Percentiles rank a stretch among this genome's conserved stretches.
Conservation (phyloP, 1,140 invertebrate species). For the Aphaenogaster ashmeadi region DNA sequence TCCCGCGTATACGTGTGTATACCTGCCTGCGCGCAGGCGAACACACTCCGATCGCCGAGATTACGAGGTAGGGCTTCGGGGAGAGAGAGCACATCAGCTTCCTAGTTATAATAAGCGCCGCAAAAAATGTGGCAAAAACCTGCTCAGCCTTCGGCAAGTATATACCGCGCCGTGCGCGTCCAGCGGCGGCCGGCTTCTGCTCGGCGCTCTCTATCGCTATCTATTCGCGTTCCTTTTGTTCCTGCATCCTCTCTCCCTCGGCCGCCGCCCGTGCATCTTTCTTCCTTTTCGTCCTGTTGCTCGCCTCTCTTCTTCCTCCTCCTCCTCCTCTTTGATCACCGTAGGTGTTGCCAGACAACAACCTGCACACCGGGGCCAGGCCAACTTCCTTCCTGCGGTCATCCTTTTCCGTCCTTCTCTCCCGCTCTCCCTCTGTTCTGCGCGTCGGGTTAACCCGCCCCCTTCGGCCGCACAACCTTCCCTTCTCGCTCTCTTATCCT, state of each 20-base stretch:
- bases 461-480: slow-evolving; percentile 40
- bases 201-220: slow-evolving; percentile 70
- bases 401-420: slow-evolving; percentile 57
- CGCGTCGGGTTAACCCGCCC: slow-evolving; percentile 26
- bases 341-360: slow-evolving; percentile 73
- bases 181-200: slow-evolving; percentile 70
- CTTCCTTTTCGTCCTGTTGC: slow-evolving; percentile 48
- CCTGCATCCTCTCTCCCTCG: slow-evolving; percentile 70
- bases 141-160: slow-evolving; percentile 84
- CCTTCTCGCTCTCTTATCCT: slow-evolving; percentile 36
- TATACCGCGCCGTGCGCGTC: slow-evolving; percentile 59
- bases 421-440: not conserved
- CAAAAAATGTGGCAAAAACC: slow-evolving; percentile 84
- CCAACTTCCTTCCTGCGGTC: slow-evolving; percentile 76
- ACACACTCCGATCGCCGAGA: slow-evolving; percentile 67
- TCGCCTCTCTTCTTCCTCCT: slow-evolving; percentile 37
- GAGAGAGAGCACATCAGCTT: slow-evolving; percentile 79
- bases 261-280: slow-evolving; percentile 36
- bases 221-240: slow-evolving; percentile 60
- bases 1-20: slow-evolving; percentile 54
- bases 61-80: slow-evolving; percentile 77
- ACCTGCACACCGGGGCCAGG: slow-evolving; percentile 63
- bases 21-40: slow-evolving; percentile 64
- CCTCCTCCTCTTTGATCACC: slow-evolving; percentile 65
- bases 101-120: slow-evolving; percentile 86